Evolutionary conservation across 2,888 invertebrate genomes (phyloP).

Genomic region (Trisateles emortualis): DNA sequence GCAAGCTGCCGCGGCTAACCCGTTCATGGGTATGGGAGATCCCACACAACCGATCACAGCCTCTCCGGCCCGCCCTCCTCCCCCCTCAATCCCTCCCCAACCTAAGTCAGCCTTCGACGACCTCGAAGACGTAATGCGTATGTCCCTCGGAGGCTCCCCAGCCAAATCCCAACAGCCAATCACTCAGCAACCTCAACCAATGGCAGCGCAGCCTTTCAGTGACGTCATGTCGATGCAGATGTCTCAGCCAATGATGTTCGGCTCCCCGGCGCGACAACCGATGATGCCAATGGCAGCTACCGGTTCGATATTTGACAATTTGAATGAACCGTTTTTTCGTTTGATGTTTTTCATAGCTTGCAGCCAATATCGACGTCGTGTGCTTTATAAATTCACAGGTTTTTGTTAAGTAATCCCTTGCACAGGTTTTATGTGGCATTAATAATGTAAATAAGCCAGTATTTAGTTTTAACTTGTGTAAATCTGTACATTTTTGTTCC

Average conservation of each 20-base stretch:
- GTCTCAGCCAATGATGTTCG: constrained; percentile 79
- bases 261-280: constrained; percentile 78
- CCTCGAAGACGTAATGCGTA: constrained; percentile 89
- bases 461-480: constrained; percentile 29
- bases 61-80: constrained; percentile 85
- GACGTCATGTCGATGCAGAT: constrained; percentile 75
- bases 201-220: constrained; percentile 72
- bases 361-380: constrained; percentile 46
- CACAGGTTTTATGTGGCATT: constrained; percentile 46
- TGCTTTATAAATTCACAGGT: constrained; percentile 43
- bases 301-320: constrained; percentile 76
- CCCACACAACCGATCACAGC: constrained; percentile 77
- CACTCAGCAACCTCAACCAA: constrained; percentile 73
- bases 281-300: constrained; percentile 77
- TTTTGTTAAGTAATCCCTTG: constrained; percentile 32
- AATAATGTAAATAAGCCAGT: constrained; percentile 45
- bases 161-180: constrained; percentile 70
- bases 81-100: constrained; percentile 72
- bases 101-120: constrained; percentile 90
- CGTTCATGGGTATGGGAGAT: constrained; percentile 89
- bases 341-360: constrained; percentile 52
- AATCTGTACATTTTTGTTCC: constrained; percentile 25
- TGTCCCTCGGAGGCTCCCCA: constrained; percentile 89
- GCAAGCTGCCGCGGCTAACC: constrained; percentile 88
- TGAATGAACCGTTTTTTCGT: constrained; percentile 64